Evolutionary conservation across 2,113 vertebrate species (phyloP).

Genomic region (Gobiocypris rarus): DNA sequence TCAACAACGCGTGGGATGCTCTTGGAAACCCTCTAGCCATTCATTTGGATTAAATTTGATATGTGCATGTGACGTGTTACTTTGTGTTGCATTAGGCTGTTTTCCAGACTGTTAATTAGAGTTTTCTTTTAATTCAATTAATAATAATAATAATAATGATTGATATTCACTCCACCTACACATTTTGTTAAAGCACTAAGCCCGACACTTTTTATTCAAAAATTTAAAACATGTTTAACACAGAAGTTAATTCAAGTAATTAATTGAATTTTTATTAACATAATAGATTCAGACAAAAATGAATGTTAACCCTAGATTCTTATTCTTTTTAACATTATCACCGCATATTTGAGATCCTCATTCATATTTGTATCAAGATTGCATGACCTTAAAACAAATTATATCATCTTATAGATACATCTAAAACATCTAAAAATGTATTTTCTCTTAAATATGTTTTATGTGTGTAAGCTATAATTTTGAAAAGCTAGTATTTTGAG

Average conservation of each 20-base stretch:
- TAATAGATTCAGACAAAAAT: background rate
- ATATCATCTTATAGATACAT: background rate
- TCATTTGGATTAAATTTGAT: too few relatives aligned
- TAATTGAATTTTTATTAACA: background rate
- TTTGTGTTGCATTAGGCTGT: too few relatives aligned
- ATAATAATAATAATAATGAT: too few relatives aligned
- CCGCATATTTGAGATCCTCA: background rate
- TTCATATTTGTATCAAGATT: background rate
- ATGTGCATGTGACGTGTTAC: too few relatives aligned
- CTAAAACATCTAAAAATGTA: background rate
- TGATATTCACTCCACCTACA: background rate
- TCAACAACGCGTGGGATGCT: too few relatives aligned
- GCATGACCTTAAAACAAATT: background rate
- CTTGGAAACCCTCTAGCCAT: too few relatives aligned
- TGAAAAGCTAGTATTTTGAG: background rate
- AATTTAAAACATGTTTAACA: background rate
- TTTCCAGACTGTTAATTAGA: background rate
- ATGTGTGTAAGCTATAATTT: background rate
- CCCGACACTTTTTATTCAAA: background rate
- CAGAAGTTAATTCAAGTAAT: background rate
- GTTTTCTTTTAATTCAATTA: background rate
- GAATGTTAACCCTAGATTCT: background rate
- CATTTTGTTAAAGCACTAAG: background rate
- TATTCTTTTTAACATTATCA: background rate
- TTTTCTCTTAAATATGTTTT: background rate